Conservation (phyloP, 2,113 vertebrate genomes). For the Scopus umbretta region DNA sequence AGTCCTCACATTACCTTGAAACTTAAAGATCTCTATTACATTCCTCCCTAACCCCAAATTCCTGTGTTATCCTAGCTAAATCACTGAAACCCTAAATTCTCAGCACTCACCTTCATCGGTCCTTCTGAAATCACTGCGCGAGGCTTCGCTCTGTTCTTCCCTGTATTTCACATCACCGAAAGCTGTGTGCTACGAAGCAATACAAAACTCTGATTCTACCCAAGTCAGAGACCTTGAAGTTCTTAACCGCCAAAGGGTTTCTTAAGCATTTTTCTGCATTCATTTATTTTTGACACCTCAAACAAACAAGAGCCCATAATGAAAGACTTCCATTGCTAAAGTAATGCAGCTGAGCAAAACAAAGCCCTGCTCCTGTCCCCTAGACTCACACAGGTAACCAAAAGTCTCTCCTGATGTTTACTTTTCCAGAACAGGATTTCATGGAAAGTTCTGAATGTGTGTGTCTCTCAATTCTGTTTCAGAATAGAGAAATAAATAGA, state of each 20-base stretch:
- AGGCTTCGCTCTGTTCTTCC: not conserved
- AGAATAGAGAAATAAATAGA: not conserved
- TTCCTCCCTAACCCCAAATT: not conserved
- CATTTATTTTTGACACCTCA: not conserved
- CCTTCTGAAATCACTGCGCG: not conserved
- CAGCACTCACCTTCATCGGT: not conserved
- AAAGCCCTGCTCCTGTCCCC: not conserved
- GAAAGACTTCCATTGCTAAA: not conserved
- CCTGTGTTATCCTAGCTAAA: not conserved
- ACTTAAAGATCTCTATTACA: not conserved
- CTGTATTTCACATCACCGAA: not conserved
- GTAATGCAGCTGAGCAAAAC: not conserved
- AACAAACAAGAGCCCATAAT: not conserved
- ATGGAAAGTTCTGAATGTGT: not conserved
- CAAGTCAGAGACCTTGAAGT: not conserved
- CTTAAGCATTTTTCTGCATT: not conserved
- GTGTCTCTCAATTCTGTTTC: not conserved
- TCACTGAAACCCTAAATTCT: not conserved
- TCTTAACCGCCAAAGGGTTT: not conserved
- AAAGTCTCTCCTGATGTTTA: not conserved
- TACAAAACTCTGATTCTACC: not conserved
- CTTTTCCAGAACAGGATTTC: not conserved
- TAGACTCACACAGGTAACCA: not conserved
- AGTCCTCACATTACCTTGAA: not conserved
- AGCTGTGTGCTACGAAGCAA: not conserved